Percentiles rank a stretch among this genome's conserved stretches.
Evolutionary conservation across 1,140 invertebrate genomes (phyloP).

Genomic region (Lasaia peninsularis): DNA sequence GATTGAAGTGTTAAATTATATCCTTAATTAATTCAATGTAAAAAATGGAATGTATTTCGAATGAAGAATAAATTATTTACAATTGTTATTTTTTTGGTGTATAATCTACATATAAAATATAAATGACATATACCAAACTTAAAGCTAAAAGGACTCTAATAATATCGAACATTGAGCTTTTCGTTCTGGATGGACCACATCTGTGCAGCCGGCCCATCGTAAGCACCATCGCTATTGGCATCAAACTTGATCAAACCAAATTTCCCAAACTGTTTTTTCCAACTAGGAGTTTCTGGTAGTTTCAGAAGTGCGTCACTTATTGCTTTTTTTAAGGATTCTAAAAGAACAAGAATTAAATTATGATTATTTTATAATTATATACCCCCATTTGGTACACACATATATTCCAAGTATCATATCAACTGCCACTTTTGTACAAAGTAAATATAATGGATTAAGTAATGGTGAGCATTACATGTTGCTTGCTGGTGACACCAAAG

Average conservation of each 20-base stretch:
- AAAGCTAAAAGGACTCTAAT: conserved; percentile 72
- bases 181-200: conserved; percentile 74
- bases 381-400: too few relatives aligned
- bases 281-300: conserved; percentile 59
- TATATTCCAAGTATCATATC: too few relatives aligned
- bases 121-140: conserved; percentile 68
- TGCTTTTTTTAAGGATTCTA: conserved; percentile 70
- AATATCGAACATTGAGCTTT: conserved; percentile 78
- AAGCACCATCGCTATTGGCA: conserved; percentile 68
- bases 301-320: conserved; percentile 67
- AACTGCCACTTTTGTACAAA: too few relatives aligned
- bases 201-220: conserved; percentile 74
- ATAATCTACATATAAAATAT: conserved; percentile 69
- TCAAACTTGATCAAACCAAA: conserved; percentile 77
- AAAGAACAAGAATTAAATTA: conserved; percentile 18
- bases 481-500: too few relatives aligned
- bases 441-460: too few relatives aligned
- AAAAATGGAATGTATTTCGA: conserved; percentile 16
- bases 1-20: background rate
- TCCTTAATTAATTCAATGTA: conserved; percentile 15
- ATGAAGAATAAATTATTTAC: conserved; percentile 5
- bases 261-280: conserved; percentile 72
- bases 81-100: conserved; percentile 44
- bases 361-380: background rate
- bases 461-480: too few relatives aligned